A percentile compares a stretch with the other conserved stretches of the same genome.
Evolutionary conservation across 1,140 invertebrate genomes (phyloP).

Genomic region (Drosophila santomea): DNA sequence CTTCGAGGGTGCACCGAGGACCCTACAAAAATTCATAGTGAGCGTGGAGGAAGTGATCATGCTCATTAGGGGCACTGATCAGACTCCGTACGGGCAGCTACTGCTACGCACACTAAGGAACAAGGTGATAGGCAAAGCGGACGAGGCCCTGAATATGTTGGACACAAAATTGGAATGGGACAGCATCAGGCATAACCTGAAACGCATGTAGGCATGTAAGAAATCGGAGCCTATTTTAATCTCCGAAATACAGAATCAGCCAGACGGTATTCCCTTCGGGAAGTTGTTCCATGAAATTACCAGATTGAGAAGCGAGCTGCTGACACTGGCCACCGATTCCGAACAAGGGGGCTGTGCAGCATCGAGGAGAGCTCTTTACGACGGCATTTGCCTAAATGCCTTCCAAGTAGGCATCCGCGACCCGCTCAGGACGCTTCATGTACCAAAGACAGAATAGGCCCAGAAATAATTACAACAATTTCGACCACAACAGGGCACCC

Average conservation of each 20-base stretch:
- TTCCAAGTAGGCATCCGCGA: not conserved
- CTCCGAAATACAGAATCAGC: not conserved
- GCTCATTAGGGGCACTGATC: no score
- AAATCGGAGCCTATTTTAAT: not conserved
- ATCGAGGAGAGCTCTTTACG: conserved; percentile 3
- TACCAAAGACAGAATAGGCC: not conserved
- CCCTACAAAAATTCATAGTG: no score
- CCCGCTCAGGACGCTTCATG: conserved; percentile 1
- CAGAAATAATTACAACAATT: no score
- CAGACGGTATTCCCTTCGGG: not conserved
- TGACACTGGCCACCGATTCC: not conserved
- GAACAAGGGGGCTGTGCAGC: not conserved
- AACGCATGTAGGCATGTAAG: conserved; percentile 1
- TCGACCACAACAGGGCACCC: no score
- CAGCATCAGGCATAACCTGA: not conserved
- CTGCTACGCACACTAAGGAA: no score
- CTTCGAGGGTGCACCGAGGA: no score
- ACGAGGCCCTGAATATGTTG: no score
- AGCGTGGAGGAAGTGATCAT: no score
- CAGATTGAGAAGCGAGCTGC: not conserved
- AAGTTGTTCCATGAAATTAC: not conserved
- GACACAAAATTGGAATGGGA: no score
- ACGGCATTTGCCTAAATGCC: not conserved
- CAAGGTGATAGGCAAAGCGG: no score
- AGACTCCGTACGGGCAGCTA: no score